Evolutionary conservation across 1,140 invertebrate species (phyloP).

Genomic region (Brachionus sp.): DNA sequence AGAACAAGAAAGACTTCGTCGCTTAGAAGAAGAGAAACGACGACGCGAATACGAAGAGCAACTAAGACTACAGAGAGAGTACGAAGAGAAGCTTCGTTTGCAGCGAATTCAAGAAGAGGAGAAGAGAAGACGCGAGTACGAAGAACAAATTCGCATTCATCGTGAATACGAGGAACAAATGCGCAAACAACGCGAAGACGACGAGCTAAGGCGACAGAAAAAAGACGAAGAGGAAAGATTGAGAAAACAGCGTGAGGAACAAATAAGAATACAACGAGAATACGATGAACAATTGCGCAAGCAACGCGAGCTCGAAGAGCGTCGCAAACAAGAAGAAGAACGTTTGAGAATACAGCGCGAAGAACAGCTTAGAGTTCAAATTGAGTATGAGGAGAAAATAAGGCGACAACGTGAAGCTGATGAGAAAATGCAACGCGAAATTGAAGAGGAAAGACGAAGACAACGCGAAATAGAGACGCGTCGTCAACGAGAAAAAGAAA

Average conservation of each 20-base stretch:
- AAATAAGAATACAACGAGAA: not conserved
- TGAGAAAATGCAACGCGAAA: slow-evolving; percentile 3
- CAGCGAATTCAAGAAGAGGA: not conserved
- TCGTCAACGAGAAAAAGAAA: slow-evolving; percentile 13
- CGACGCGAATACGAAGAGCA: slow-evolving; percentile 47
- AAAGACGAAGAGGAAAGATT: not conserved
- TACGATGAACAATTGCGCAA: slow-evolving; percentile 3
- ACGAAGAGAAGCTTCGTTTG: not conserved
- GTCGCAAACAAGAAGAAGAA: not conserved
- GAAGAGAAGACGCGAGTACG: not conserved
- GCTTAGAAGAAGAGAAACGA: slow-evolving; percentile 49
- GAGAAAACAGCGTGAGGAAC: not conserved
- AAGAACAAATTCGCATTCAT: slow-evolving; percentile 44
- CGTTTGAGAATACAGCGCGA: not conserved
- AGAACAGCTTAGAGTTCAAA: not conserved
- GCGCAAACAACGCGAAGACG: slow-evolving; percentile 45
- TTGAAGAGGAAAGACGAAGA: slow-evolving; percentile 8
- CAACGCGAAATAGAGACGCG: not conserved
- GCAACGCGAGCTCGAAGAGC: not conserved
- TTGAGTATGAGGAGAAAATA: slow-evolving; percentile 32
- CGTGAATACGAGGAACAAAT: slow-evolving; percentile 43
- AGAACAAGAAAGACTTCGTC: not conserved
- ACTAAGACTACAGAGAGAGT: slow-evolving; percentile 46
- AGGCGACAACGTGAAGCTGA: slow-evolving; percentile 13
- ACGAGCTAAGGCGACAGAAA: not conserved